Base-by-base conservation (phyloP, 2,888 invertebrate species). In the Hoplodrina ambigua region DNA sequence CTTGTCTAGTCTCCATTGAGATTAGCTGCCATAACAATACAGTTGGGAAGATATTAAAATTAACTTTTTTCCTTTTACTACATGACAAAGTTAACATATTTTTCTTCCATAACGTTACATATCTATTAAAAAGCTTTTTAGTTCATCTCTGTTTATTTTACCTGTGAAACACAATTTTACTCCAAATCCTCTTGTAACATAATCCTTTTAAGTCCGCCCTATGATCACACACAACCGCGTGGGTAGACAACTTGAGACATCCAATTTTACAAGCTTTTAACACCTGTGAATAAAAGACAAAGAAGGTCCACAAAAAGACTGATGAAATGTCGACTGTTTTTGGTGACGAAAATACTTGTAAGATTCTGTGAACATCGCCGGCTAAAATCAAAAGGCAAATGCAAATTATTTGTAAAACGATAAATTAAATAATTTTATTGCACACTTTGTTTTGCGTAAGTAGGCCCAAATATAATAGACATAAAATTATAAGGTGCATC, bases 131-230 rank as follows among this genome's bases (percentile, higher is more conserved):
- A 46, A 30, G 1, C 8, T 20, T 56, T n/a, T 62, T 8, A 50
- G 17, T 15, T 59, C n/a, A 49, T 2, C 19, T 46, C 13, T 30
- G 52, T 41, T 30, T 33, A 62, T 44, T 46, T 61, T 46, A 62
- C 46, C 19, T 41, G 33, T 25, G 46, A 41, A 37, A 13, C 13
- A 46, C 33, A 58, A 33, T 59, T 62, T 37, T 25, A 25, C 20
- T 19, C 44, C 17, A 56, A 74, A 68, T 74, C 46, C 33, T 59
- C 52, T 60, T 60, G 59, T 33, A 13, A 56, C 25, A 11, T 56
- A 59, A 74, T 74, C 54, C 63, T 33, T 64, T 69, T 63, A 60
- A 64, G 59, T 41, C 55, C 5, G 50, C 55, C n/a, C 17, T 58
- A 52, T 59, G 63, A 75, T 52, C 41, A 56, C 59, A 44, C 30